Conservation (phyloP, 1,140 invertebrate species). For the Bombus pyrosoma region DNA sequence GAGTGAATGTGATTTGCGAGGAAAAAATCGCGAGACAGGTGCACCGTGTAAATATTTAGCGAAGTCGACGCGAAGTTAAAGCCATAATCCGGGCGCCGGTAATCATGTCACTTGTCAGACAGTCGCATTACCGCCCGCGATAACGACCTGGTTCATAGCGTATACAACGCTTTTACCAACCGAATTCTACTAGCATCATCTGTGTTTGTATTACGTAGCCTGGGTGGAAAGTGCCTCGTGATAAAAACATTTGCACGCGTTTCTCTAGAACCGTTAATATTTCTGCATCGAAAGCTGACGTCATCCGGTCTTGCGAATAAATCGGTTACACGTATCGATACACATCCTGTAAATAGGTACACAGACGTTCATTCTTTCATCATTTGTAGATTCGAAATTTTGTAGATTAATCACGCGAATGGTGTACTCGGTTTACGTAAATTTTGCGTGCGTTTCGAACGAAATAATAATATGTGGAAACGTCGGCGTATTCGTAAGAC, state of each 20-base stretch:
- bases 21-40: slow-evolving; percentile 32
- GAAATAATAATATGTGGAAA: too few relatives aligned
- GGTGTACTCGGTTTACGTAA: too few relatives aligned
- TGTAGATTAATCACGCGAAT: too few relatives aligned
- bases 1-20: slow-evolving; percentile 4
- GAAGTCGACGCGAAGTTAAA: slow-evolving; percentile 27
- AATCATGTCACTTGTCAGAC: slow-evolving; percentile 41
- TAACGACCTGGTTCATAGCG: slow-evolving; percentile 5
- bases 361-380: not conserved
- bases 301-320: not conserved
- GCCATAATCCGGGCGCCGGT: slow-evolving; percentile 26
- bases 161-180: not conserved
- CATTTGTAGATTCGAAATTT: not conserved
- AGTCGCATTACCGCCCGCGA: slow-evolving; percentile 25
- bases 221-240: slow-evolving; percentile 26
- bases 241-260: not conserved
- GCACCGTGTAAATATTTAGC: slow-evolving; percentile 54
- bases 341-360: too few relatives aligned
- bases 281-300: not conserved
- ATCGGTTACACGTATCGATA: not conserved
- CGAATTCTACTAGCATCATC: not conserved
- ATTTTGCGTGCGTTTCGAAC: too few relatives aligned
- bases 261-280: not conserved
- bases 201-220: slow-evolving; percentile 14
- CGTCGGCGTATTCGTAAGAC: too few relatives aligned